phyloP scores from a whole-genome alignment of 2,113 vertebrate genomes.

The Hemiscyllium ocellatum region DNA sequence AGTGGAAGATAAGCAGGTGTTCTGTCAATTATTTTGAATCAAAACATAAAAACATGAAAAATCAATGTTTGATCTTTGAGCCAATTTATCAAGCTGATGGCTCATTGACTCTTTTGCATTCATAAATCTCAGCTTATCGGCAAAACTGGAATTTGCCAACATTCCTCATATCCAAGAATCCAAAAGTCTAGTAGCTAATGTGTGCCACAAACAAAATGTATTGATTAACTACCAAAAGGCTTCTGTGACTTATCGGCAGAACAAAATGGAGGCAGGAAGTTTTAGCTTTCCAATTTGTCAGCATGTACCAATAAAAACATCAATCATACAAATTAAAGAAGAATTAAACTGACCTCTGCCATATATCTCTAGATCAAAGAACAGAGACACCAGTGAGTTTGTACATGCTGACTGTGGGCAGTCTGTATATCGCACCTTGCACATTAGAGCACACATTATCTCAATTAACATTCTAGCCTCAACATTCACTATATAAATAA shows the following conservation, averaged over 20 bases:
- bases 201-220: background rate
- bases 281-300: background rate
- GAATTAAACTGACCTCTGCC: background rate
- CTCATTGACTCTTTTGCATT: background rate
- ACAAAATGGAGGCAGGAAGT: background rate
- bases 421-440: background rate
- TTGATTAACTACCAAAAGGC: background rate
- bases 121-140: background rate
- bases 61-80: constrained; percentile 18
- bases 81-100: background rate
- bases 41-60: constrained; percentile 7
- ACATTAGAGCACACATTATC: background rate
- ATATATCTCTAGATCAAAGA: background rate
- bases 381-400: background rate
- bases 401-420: background rate
- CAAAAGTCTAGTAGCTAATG: background rate
- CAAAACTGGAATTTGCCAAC: constrained; percentile 14
- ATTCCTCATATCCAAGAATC: background rate
- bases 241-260: background rate
- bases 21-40: constrained; percentile 8
- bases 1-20: background rate
- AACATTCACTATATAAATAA: background rate
- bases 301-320: background rate
- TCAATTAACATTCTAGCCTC: background rate
- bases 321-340: background rate